phyloP scores from a whole-genome alignment of 2,888 invertebrate genomes.

The Diaphora mendica region DNA sequence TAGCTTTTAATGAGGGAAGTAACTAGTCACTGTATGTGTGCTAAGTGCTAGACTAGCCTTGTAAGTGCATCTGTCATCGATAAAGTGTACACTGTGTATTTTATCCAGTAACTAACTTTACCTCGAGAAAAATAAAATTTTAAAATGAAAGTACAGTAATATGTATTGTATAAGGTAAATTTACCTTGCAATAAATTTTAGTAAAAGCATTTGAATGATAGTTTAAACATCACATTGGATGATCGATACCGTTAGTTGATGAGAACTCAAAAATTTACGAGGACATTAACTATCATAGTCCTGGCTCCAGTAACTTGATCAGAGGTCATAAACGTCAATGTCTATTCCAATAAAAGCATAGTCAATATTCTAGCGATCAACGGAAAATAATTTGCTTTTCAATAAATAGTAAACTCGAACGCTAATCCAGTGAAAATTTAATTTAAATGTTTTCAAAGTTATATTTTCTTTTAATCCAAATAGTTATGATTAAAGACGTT shows the following conservation, averaged over 20 bases:
- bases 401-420: not conserved
- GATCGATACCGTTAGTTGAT: not conserved
- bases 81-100: not conserved
- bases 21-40: constrained; percentile 43
- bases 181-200: not conserved
- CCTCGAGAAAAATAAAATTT: no score
- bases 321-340: not conserved
- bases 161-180: no score
- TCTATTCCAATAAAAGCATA: not conserved
- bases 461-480: not conserved
- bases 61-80: constrained; percentile 6
- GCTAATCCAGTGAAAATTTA: not conserved
- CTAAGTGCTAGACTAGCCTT: constrained; percentile 32
- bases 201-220: not conserved
- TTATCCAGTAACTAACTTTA: not conserved
- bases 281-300: not conserved
- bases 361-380: not conserved
- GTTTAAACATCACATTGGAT: not conserved
- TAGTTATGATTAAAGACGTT: not conserved
- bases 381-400: not conserved
- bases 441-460: not conserved
- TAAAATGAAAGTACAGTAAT: no score
- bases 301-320: not conserved
- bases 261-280: not conserved
- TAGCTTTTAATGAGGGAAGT: constrained; percentile 56